Conservation (phyloP, 2,113 vertebrate genomes). For the Chloropsis cyanopogon region DNA sequence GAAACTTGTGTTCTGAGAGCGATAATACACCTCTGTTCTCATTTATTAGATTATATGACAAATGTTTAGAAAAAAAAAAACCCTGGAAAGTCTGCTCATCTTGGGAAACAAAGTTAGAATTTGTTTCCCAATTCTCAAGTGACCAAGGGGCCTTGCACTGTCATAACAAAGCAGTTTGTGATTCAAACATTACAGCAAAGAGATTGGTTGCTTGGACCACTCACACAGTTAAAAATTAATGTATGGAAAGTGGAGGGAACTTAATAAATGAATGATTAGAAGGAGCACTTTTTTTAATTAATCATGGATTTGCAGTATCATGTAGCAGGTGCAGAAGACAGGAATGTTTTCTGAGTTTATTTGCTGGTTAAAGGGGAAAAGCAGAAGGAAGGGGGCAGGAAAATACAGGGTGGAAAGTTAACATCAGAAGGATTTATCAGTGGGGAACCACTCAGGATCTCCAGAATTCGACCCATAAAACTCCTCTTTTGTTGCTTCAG, state of each 20-base stretch:
- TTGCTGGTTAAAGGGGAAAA: neutral
- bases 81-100: neutral
- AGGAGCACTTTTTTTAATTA: neutral
- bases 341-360: neutral
- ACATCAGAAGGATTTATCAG: neutral
- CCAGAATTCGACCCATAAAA: neutral
- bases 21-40: neutral
- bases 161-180: neutral
- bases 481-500: neutral
- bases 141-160: neutral
- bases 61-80: neutral
- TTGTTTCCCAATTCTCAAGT: neutral
- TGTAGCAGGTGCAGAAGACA: neutral
- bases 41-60: neutral
- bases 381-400: neutral
- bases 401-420: neutral
- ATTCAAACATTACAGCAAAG: neutral
- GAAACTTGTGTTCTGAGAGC: neutral
- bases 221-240: neutral
- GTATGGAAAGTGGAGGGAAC: neutral
- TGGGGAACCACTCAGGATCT: neutral
- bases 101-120: neutral
- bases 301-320: neutral
- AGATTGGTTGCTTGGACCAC: neutral
- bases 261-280: neutral